phyloP scores from a whole-genome alignment of 2,113 vertebrate species.

The Pseudorectes ferrugineus region DNA sequence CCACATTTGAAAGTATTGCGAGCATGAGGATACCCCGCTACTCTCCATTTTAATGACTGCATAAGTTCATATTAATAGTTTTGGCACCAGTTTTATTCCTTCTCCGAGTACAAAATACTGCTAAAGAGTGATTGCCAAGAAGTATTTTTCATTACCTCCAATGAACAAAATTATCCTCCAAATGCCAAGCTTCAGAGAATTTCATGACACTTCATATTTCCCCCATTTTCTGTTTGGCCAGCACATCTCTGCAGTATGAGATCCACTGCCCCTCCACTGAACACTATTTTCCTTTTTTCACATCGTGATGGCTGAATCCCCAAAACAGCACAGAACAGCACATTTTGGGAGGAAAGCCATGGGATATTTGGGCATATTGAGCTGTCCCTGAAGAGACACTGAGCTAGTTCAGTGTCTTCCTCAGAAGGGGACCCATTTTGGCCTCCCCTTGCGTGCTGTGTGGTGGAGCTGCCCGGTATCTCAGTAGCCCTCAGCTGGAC shows the following conservation, averaged over 20 bases:
- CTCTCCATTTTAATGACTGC: background rate
- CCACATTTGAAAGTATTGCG: rapidly evolving
- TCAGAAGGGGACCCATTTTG: background rate
- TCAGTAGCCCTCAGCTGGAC: background rate
- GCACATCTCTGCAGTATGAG: background rate
- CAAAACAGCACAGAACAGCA: background rate
- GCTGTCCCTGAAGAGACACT: background rate
- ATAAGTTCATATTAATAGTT: background rate
- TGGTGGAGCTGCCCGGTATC: rapidly evolving
- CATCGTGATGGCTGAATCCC: background rate
- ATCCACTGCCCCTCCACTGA: background rate
- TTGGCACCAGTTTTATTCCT: background rate
- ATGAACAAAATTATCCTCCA: background rate
- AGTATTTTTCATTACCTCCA: background rate
- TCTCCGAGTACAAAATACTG: background rate
- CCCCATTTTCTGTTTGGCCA: background rate
- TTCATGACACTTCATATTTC: background rate
- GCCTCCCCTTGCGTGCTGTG: rapidly evolving
- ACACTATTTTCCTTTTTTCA: no score
- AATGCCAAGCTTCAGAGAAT: background rate
- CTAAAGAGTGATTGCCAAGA: background rate
- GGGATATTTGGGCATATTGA: background rate
- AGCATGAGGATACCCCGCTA: background rate
- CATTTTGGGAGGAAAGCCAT: background rate
- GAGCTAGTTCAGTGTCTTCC: background rate